Evolutionary conservation across 2,113 vertebrate genomes (phyloP).

Genomic region (Malurus alboscapulatus): DNA sequence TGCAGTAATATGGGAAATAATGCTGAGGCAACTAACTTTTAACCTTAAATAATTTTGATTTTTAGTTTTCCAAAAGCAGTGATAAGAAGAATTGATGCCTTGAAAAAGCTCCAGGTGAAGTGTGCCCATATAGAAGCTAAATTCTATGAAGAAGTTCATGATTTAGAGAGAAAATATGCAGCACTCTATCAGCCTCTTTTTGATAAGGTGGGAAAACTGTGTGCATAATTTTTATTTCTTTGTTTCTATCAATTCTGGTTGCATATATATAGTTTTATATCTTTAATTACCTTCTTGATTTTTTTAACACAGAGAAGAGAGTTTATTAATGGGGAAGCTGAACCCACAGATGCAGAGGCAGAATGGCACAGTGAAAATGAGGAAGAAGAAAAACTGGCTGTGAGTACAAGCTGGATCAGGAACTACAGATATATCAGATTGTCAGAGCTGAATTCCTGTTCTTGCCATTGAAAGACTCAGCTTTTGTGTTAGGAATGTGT

Average conservation of each 20-base stretch:
- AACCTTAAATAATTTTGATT: background rate
- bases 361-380: conserved; percentile 94
- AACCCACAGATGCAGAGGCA: conserved; percentile 92
- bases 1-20: background rate
- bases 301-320: conserved; percentile 82
- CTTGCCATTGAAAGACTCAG: background rate
- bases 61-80: conserved; percentile 90
- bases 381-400: conserved; percentile 91
- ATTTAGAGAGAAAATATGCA: conserved; percentile 94
- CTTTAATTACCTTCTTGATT: background rate
- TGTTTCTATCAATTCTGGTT: background rate
- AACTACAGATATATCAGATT: background rate
- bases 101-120: conserved; percentile 94
- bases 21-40: background rate
- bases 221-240: background rate
- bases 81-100: conserved; percentile 90
- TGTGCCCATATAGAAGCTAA: conserved; percentile 95
- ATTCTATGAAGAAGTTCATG: conserved; percentile 98
- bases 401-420: conserved; percentile 70
- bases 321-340: conserved; percentile 84
- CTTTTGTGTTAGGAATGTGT: background rate
- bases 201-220: conserved; percentile 82
- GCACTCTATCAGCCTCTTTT: conserved; percentile 91
- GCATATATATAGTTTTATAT: background rate
- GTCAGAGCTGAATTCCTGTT: background rate